Base-by-base conservation (phyloP, 2,888 invertebrate species). In the Trissoscelio sp. region DNA sequence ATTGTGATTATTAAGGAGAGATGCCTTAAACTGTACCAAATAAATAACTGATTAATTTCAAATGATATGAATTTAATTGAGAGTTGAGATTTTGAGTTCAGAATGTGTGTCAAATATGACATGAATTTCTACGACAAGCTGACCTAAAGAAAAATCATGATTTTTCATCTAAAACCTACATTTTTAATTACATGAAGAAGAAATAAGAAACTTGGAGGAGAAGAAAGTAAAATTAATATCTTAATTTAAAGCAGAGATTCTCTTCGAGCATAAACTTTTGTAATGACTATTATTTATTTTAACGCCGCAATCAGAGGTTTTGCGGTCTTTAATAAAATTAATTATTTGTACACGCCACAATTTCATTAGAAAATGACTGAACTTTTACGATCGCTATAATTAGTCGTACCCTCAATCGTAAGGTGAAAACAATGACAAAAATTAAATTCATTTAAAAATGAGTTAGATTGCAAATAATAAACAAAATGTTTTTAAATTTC, bases 211-310 rank as follows among this genome's bases (percentile, higher is more conserved):
- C 48, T 9, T 51, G 4, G 1, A 0, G 7, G 0, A 24, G 24
- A 51, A 51, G 48, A 51, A 51, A 12, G 51, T 51, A 51, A 51
- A 51, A 51, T 24, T 22, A 22, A 22, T 48, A n/a, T 48, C 48
- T 48, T 22, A 48, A 48, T 48, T 48, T 22, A 1, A 22, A 48
- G 5, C n/a, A 16, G 22, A 44, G 22, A 24, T 4, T 22, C 1
- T 48, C n/a, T n/a, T 12, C 48, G 48, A 4, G n/a, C 48, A 16
- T 22, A 48, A 48, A 22, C 22, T 48, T n/a, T 11, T 3, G 20
- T 22, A 22, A 48, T 48, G 20, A 48, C 24, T 20, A 46, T 46
- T 18, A 46, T 42, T 42, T 42, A 42, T 42, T 12, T 42, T 12
- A 42, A 16, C 42, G 7, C 5, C 7, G 42, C 42, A 14, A 42